These are phyloP conservation scores for Cremastinae sp. DNA, from an alignment of 2,888 invertebrate genomes.

Conservation along the genomic window DNA sequence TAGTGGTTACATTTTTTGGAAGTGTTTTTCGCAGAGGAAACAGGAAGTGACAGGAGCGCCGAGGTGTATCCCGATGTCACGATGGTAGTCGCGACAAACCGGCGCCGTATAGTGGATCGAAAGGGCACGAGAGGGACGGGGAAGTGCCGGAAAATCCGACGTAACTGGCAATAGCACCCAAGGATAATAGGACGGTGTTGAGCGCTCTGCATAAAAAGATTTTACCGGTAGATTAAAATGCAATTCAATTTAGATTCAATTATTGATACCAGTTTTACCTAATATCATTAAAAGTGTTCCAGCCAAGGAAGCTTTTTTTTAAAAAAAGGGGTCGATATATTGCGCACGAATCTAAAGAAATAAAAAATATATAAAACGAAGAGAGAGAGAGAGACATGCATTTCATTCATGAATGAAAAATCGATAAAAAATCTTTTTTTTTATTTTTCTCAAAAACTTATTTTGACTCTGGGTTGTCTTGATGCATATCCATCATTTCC, in stretches of 20 bases:
- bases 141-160: conserved; percentile 31
- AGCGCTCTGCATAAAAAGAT: conserved; percentile 66
- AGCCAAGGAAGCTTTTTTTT: too few species aligned
- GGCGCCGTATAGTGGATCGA: too few species aligned
- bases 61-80: conserved; percentile 21
- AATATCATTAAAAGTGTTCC: conserved; percentile 62
- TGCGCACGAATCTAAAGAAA: too few species aligned
- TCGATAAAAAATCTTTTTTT: too few species aligned
- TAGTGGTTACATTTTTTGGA: too few species aligned
- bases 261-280: conserved; percentile 69
- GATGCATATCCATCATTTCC: too few species aligned
- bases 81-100: conserved; percentile 24
- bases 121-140: not conserved
- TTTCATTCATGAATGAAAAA: too few species aligned
- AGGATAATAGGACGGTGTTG: conserved; percentile 46
- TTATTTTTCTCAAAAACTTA: too few species aligned
- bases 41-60: conserved; percentile 28
- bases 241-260: conserved; percentile 70
- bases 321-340: too few species aligned
- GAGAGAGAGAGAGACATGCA: too few species aligned
- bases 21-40: conserved; percentile 23
- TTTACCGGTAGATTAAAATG: conserved; percentile 66
- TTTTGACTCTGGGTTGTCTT: too few species aligned
- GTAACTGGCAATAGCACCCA: conserved; percentile 3
- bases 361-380: too few species aligned